These are phyloP conservation scores for Diadema setosum DNA, from an alignment of 35 echinoderm and acorn worm genomes.

Conservation along the genomic window DNA sequence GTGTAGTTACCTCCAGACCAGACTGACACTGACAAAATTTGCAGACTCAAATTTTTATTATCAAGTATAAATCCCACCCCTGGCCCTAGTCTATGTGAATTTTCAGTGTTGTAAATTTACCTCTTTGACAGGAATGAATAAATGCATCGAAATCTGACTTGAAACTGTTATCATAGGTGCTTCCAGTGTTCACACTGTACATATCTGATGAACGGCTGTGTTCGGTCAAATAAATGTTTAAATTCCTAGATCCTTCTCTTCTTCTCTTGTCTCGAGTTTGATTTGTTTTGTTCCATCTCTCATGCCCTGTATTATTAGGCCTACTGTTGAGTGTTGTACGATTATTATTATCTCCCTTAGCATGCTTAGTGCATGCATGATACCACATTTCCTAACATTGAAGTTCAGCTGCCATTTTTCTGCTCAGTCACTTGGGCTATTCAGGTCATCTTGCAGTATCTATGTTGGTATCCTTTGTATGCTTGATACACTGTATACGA, in stretches of 20 bases:
- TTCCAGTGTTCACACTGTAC: not conserved
- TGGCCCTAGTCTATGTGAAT: too few species aligned
- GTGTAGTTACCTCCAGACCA: too few species aligned
- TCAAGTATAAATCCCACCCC: too few species aligned
- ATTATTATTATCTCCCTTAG: too few species aligned
- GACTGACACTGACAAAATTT: too few species aligned
- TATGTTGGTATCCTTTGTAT: not conserved
- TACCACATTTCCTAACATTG: not conserved
- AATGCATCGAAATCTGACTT: not conserved
- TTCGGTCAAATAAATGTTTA: not conserved
- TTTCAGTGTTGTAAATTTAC: not conserved
- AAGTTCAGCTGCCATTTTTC: not conserved
- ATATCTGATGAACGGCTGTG: not conserved
- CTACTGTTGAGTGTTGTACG: too few species aligned
- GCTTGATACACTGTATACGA: not conserved
- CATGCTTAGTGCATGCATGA: not conserved
- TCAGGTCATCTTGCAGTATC: not conserved
- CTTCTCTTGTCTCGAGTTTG: not conserved
- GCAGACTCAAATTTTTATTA: too few species aligned
- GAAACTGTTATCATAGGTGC: not conserved
- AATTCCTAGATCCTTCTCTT: not conserved
- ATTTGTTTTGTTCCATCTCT: not conserved
- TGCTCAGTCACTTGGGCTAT: not conserved
- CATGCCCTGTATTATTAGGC: too few species aligned
- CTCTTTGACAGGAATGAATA: constrained; percentile 20